Evolutionary conservation across 2,113 vertebrate species (phyloP), one percentile per base, ranked within the genome.

Genomic region (Poecilia latipinna): DNA sequence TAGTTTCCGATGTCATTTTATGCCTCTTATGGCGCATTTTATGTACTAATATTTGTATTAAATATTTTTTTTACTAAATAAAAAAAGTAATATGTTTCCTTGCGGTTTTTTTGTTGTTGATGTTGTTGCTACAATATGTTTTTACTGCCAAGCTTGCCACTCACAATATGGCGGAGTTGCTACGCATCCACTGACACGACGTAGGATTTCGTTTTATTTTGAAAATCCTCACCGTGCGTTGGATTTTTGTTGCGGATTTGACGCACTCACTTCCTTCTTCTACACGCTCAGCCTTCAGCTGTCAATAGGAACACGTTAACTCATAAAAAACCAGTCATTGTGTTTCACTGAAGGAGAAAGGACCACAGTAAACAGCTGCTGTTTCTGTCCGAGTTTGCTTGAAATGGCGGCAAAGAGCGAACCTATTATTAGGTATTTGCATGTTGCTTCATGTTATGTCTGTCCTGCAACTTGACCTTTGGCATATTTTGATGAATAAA

Each of bases 321-420:
- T 57, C 51, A 57, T 15, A n/a, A 24, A 54, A 57, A 57, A 22
- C 10, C 6, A 54, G 51, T 57, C 24, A 24, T 2, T n/a, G 51
- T 2, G 19, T 11, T 57, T 57, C 22, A n/a, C 22, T 57, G 17
- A 57, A 57, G 51, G 1, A 64, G 42, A 22, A 22, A 32, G 37
- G 13, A 65, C 4, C 61, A 60, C 44, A 70, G 65, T 42, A 17
- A 65, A 39, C 32, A 32, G 35, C 61, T 17, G 61, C 19, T 70
- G 72, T 19, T 54, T 68, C 32, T 70, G 22, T 24, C 24, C 28
- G 31, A 24, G 24, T 62, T 22, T 65, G 67, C 24, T 60, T 65
- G 37, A 48, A 75, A 80, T 80, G 78, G 51, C 66, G 66, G 78
- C 32, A 60, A 33, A 74, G 28, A 75, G 33, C 39, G 61, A 79